Evolutionary conservation across 2,888 invertebrate genomes (phyloP), one percentile per base, ranked within the genome.

Genomic region (Odontocolon sp.): DNA sequence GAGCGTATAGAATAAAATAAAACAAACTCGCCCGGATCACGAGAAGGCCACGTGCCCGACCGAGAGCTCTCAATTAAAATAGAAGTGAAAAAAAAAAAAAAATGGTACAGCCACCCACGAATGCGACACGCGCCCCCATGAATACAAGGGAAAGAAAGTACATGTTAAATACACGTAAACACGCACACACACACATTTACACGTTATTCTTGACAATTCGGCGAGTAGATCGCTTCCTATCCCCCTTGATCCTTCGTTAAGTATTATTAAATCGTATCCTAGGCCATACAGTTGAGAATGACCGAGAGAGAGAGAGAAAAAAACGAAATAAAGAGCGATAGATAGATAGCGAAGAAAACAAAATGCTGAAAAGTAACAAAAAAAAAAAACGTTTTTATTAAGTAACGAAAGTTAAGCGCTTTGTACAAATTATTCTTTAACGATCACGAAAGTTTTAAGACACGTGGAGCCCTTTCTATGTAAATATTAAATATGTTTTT

Each of bases 391-490:
- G 54, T 72, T 14, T 66, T 40, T 26, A 26, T 59, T 59, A 59
- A 57, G 40, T 50, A 33, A 57, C 21, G 18, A 63, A 69, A 57
- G 57, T 56, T 33, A 63, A 68, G 81, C 79, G 81, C 80, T 83
- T 84, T 86, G 86, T 87, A 86, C 84, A 85, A 84, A 86, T 80
- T 79, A 82, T 69, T 57, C 72, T 80, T 79, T 78, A 79, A 68
- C 71, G 36, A 45, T 74, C 31, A 66, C 21, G 45, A 61, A 59
- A 45, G 36, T 42, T 42, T 45, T 23, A 77, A 50, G 9, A 52
- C 56, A 47, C 64, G 59, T 70, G 59, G 28, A 72, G 38, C 52
- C 18, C 52, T 28, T 64, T 61, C 26, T 61, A 61, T 78, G 73
- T 74, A 67, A 70, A 61, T 69, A 74, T 64, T 52, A 38, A 76